Conservation (phyloP, 2,113 vertebrate species). For the Chaetorhynchus papuensis region DNA sequence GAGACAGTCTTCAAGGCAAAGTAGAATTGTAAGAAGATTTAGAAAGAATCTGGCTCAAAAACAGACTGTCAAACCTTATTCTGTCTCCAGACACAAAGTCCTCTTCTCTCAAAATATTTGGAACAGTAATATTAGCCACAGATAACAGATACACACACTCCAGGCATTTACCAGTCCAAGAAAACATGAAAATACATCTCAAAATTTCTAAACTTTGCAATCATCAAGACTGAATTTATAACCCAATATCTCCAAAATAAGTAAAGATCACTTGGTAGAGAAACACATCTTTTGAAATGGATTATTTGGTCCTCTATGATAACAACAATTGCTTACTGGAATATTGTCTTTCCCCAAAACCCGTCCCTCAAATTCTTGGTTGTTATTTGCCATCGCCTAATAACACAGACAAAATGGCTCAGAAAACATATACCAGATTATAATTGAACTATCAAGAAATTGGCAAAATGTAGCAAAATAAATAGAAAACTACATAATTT, state of each 20-base stretch:
- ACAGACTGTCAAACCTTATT: not conserved
- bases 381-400: not conserved
- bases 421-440: not conserved
- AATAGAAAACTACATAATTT: not conserved
- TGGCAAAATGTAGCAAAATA: not conserved
- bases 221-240: not conserved
- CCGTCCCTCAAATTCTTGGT: not conserved
- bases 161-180: not conserved
- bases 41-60: not conserved
- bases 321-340: not conserved
- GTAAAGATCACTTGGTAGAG: not conserved
- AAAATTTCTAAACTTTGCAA: not conserved
- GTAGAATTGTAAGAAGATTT: not conserved
- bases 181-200: fast-evolving
- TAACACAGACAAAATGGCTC: not conserved
- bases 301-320: not conserved
- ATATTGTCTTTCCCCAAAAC: not conserved
- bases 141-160: not conserved
- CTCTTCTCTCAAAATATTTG: not conserved
- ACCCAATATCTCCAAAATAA: not conserved
- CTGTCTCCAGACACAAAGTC: not conserved
- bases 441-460: not conserved
- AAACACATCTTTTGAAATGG: not conserved
- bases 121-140: not conserved
- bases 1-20: not conserved